Evolutionary conservation across 2,888 invertebrate genomes (phyloP), one percentile per base, ranked within the genome.

Genomic region (Thera britannica): DNA sequence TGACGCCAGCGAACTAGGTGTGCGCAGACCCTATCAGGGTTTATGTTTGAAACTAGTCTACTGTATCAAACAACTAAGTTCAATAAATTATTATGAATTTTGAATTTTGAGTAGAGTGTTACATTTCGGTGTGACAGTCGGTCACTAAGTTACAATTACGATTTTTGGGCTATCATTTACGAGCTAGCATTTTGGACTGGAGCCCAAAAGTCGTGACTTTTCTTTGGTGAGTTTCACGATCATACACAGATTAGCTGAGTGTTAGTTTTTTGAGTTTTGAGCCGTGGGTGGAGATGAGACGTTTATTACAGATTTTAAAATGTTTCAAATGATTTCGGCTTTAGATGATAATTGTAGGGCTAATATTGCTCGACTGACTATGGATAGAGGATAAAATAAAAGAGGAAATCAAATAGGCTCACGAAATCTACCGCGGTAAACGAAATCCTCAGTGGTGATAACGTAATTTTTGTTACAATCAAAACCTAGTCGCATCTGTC

Each of bases 121-220:
- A 60, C 65, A 23, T 3, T 34, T 55, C 84, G 80, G 85, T 88
- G 83, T 83, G 64, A 81, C 67, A 49, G 51, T 6, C 74, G 44
- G 62, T 71, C 77, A 60, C 59, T 66, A 79, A 81, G 78, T 81
- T 79, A 77, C 83, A 88, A 87, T 88, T 86, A 85, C 80, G 80
- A 81, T 76, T 81, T 56, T 77, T 82, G 85, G 83, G 84, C 88
- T 87, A 90, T 90, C 84, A 89, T 89, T 87, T 77, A 75, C 74
- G 72, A 73, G 78, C 86, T 88, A 83, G 79, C 77, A 77, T 79
- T 82, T 81, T 73, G 78, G 71, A 70, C 73, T 69, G 52, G 52
- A 9, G 52, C 34, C 34, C 67, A 73, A 41, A 73, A 78, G 75
- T 89, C 90, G 90, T 90, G 90, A 90, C 90, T 84, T 77, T 83